Conservation (phyloP, 2,113 vertebrate genomes). For the Apeltes quadracus region DNA sequence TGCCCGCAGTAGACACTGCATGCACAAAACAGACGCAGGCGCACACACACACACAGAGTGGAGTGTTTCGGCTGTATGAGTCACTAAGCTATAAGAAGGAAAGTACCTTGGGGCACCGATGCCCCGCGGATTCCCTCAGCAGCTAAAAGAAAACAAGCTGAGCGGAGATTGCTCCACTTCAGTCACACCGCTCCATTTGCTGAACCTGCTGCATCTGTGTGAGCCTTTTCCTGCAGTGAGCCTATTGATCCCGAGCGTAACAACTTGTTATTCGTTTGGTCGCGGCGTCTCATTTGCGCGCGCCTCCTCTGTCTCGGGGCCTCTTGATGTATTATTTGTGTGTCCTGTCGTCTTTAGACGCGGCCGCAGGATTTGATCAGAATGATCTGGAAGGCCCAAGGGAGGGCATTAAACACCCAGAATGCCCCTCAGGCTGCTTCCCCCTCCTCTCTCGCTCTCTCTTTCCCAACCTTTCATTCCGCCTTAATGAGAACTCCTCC, state of each 20-base stretch:
- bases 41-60: conserved; percentile 1
- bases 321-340: conserved; percentile 64
- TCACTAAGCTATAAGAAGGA: conserved; percentile 51
- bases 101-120: conserved; percentile 53
- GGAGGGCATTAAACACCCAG: conserved; percentile 88
- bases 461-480: conserved; percentile 82
- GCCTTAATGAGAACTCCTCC: conserved; percentile 98
- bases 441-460: conserved; percentile 65
- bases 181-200: conserved; percentile 30
- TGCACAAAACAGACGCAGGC: conserved; percentile 4
- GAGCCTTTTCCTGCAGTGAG: conserved; percentile 11
- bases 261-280: conserved; percentile 67
- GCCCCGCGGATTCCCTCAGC: conserved; percentile 54
- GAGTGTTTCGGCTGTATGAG: conserved; percentile 49
- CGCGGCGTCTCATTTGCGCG: conserved; percentile 46
- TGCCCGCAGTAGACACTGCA: conserved; percentile 27
- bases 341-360: conserved; percentile 78
- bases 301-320: conserved; percentile 47
- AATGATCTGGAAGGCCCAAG: conserved; percentile 76
- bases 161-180: conserved; percentile 39
- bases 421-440: conserved; percentile 81
- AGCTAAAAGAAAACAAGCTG: conserved; percentile 55
- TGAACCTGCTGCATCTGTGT: conserved; percentile 25
- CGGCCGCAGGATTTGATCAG: conserved; percentile 82
- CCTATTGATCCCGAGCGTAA: conserved; percentile 64